A percentile compares a stretch with the other conserved stretches of the same genome.
phyloP scores from a whole-genome alignment of 2,888 invertebrate species.

The Synergus gifuensis region DNA sequence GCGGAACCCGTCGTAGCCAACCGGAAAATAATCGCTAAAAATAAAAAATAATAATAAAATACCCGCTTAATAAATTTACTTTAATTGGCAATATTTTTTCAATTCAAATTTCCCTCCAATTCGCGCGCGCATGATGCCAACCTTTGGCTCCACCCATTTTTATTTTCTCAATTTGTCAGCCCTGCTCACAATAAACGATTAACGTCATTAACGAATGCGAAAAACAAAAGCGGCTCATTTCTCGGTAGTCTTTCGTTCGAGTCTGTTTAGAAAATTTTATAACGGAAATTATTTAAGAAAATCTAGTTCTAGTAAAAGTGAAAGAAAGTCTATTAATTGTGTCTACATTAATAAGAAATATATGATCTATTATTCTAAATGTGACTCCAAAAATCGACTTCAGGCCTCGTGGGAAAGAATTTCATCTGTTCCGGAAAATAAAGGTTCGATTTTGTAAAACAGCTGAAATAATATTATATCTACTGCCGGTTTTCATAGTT shows the following conservation, averaged over 20 bases:
- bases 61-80: neutral
- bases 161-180: neutral
- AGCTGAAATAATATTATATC: neutral
- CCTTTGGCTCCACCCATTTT: neutral
- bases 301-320: neutral
- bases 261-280: slow-evolving; percentile 3
- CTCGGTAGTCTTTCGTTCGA: neutral
- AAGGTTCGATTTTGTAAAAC: neutral
- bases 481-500: neutral
- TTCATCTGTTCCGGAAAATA: neutral
- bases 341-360: neutral
- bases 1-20: slow-evolving; percentile 36
- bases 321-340: neutral
- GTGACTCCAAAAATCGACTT: slow-evolving; percentile 1
- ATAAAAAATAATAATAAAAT: neutral
- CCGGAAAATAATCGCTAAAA: slow-evolving; percentile 28
- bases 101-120: neutral
- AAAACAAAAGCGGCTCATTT: too few relatives aligned
- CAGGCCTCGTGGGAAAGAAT: neutral
- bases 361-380: slow-evolving; percentile 10
- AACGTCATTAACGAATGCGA: too few relatives aligned
- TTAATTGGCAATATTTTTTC: neutral
- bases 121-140: neutral
- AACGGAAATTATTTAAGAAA: neutral
- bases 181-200: neutral